These are phyloP conservation scores for Macrostomum lignano DNA, from an alignment of 1,140 invertebrate genomes.

Conservation along the genomic window DNA sequence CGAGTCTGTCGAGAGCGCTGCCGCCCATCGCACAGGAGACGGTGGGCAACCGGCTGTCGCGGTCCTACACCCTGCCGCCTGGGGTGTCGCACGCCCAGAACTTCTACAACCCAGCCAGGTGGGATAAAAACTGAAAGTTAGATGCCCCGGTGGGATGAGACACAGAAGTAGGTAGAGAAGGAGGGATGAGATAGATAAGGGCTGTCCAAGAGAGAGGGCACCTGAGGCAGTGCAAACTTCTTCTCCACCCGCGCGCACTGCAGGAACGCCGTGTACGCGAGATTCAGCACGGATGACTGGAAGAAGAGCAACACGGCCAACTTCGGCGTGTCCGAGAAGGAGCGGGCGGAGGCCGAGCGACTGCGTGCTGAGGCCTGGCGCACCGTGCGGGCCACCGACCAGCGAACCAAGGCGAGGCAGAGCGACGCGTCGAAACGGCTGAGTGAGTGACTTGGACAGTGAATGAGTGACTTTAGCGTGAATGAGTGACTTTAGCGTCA, in stretches of 20 bases:
- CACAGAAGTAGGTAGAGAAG: too few relatives aligned
- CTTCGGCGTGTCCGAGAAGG: conserved; percentile 50
- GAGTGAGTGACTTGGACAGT: too few relatives aligned
- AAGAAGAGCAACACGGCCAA: conserved; percentile 49
- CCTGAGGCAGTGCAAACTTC: background rate
- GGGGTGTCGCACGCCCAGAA: background rate
- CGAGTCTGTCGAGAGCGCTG: too few relatives aligned
- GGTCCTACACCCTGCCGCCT: too few relatives aligned
- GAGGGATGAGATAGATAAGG: background rate
- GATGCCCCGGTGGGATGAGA: background rate
- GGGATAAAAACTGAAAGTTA: background rate
- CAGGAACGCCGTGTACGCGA: conserved; percentile 24
- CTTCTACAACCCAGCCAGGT: conserved; percentile 3
- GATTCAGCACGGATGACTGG: conserved; percentile 64
- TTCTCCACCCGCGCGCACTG: conserved; percentile 3
- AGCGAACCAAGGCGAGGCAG: conserved; percentile 21
- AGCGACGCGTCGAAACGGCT: conserved; percentile 22
- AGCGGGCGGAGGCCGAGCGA: conserved; percentile 49
- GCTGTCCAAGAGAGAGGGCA: background rate
- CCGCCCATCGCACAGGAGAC: too few relatives aligned
- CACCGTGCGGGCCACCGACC: conserved; percentile 23
- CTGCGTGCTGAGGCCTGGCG: conserved; percentile 24
- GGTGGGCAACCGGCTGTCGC: too few relatives aligned
- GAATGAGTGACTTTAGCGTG: too few relatives aligned
- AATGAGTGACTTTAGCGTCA: too few relatives aligned